A percentile compares a stretch with the other conserved stretches of the same genome.
Conservation (phyloP, 2,888 invertebrate genomes). For the Aethes cnicana region DNA sequence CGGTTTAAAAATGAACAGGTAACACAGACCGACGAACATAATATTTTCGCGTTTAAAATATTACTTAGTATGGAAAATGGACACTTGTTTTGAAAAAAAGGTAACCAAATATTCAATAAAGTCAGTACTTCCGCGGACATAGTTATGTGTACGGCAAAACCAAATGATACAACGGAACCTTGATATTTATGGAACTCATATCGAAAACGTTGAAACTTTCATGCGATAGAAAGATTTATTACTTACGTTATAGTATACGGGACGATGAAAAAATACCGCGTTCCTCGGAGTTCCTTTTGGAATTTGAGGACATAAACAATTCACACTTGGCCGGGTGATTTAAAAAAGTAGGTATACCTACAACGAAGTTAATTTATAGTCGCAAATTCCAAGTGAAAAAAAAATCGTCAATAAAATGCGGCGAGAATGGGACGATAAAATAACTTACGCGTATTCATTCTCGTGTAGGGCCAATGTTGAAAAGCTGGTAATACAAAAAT, state of each 20-base stretch:
- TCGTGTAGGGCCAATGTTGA: slow-evolving; percentile 9
- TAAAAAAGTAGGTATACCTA: slow-evolving; percentile 14
- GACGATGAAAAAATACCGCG: background rate
- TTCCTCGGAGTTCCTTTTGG: background rate
- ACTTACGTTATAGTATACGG: no score
- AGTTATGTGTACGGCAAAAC: background rate
- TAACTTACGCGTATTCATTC: slow-evolving; percentile 7
- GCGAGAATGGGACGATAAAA: background rate
- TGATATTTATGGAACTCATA: background rate
- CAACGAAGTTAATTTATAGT: slow-evolving; percentile 3
- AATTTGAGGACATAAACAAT: slow-evolving; percentile 3
- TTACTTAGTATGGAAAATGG: no score
- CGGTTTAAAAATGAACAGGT: no score
- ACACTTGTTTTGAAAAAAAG: no score
- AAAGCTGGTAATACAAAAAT: slow-evolving; percentile 34
- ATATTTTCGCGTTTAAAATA: no score
- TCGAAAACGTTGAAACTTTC: background rate
- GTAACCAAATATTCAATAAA: no score
- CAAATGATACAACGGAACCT: background rate
- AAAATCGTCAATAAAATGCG: background rate
- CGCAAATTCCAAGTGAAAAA: background rate
- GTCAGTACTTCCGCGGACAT: background rate
- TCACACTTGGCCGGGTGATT: slow-evolving; percentile 5
- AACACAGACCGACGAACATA: no score
- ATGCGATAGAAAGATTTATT: slow-evolving; percentile 1